Base-by-base conservation (phyloP, 2,113 vertebrate species). In the Brachyhypopomus occidentalis region DNA sequence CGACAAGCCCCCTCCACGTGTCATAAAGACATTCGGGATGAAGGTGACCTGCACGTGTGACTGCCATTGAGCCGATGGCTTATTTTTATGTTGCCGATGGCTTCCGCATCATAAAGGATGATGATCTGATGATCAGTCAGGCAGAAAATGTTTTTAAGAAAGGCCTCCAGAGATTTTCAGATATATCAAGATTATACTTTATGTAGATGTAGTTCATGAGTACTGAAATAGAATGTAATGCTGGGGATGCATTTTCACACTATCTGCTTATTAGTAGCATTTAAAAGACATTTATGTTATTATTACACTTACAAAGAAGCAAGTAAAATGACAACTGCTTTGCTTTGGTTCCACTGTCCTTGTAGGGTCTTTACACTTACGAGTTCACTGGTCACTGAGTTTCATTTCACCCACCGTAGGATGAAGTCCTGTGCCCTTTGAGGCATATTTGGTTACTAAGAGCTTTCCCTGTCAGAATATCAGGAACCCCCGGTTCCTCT, bases 61-160 rank as follows among this genome's bases (percentile, higher is more conserved):
- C 66, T 64, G 27, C 38, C 12, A 14, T 41, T 30, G 52, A 25
- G 4, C 5, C 59, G 38, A 73, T 69, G 77, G 52, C 27, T 55
- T 72, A 70, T 72, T 14, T 14, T 52, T 1, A 72, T 52, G 70
- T 73, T 67, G 55, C 41, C 62, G 45, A 72, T 73, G 11, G 17
- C 9, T 73, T 84, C 74, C 48, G 23, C 62, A 78, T 78, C 41
- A 67, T 77, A 30, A 77, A 58, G n/a, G 67, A 77, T 81, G 73
- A 74, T 48, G 41, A 48, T 19, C 56, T 34, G 55, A 14, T 9
- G 64, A 23, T 56, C 30, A 66, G 11, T n/a, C 34, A 45, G n/a
- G 27, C 2, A 48, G 52, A 52, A 48, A 41, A 3, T n/a, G 45
- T 30, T 77, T 30, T 59, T 66, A 72, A 80, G 73, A 41, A 36